Conservation (phyloP, 2,113 vertebrate species). For the Lophius piscatorius region DNA sequence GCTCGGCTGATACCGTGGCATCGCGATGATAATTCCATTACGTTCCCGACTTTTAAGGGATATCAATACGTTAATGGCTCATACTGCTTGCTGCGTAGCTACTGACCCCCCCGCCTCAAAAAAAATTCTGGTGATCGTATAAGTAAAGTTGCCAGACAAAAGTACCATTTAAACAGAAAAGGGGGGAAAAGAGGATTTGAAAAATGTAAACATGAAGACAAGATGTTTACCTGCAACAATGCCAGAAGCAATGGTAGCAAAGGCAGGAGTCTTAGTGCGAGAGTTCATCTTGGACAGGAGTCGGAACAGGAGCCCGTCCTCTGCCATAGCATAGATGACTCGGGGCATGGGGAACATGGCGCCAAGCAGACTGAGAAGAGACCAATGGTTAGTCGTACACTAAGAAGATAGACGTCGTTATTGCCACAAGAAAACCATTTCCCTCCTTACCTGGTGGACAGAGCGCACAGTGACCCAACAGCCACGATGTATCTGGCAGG, state of each 20-base stretch:
- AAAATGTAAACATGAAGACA: neutral
- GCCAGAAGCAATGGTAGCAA: conserved; percentile 89
- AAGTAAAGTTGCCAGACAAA: too few species aligned
- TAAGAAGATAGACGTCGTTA: too few species aligned
- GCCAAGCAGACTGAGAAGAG: conserved; percentile 86
- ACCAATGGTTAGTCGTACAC: neutral
- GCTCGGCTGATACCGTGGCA: too few species aligned
- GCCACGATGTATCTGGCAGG: conserved; percentile 91
- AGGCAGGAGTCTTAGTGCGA: conserved; percentile 87
- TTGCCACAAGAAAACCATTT: too few species aligned
- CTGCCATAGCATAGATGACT: conserved; percentile 96
- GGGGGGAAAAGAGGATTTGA: too few species aligned
- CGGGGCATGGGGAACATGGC: conserved; percentile 99
- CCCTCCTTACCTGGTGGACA: conserved; percentile 89
- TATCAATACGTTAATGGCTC: too few species aligned
- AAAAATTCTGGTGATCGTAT: too few species aligned
- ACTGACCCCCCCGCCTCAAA: too few species aligned
- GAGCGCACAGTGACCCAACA: conserved; percentile 92
- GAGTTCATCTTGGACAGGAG: conserved; percentile 83
- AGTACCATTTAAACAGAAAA: neutral
- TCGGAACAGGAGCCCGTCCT: conserved; percentile 92
- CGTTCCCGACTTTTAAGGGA: too few species aligned
- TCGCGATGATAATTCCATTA: too few species aligned
- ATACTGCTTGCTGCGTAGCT: too few species aligned
- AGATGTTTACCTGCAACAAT: conserved; percentile 82